Percentiles rank a stretch among this genome's conserved stretches.
Conservation (phyloP, 2,113 vertebrate genomes). For the Burhinus bistriatus region DNA sequence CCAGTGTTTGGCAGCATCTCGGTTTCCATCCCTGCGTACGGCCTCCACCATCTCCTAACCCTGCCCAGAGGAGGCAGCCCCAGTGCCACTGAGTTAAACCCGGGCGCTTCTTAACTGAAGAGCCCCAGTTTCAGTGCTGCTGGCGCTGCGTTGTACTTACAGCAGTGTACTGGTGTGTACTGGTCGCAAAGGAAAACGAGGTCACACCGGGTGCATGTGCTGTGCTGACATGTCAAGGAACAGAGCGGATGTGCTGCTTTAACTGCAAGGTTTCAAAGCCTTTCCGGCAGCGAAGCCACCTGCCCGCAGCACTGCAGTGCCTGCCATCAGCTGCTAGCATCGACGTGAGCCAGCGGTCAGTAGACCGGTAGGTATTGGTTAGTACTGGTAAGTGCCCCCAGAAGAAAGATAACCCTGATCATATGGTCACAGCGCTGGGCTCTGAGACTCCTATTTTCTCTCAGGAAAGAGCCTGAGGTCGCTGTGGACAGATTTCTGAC, state of each 20-base stretch:
- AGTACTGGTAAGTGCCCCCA: background rate
- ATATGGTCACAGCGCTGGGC: background rate
- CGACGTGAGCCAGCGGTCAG: background rate
- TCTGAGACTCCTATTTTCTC: background rate
- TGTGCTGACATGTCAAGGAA: background rate
- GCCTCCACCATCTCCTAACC: background rate
- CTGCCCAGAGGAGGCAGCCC: background rate
- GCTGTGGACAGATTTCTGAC: background rate
- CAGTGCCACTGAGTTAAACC: background rate
- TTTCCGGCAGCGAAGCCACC: background rate
- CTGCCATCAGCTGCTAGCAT: background rate
- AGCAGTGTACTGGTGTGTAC: accelerated
- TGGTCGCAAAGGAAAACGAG: background rate
- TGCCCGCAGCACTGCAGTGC: background rate
- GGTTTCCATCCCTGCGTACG: background rate
- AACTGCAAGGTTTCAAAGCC: background rate
- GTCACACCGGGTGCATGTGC: accelerated
- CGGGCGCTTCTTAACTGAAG: background rate
- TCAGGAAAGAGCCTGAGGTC: background rate
- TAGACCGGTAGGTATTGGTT: accelerated
- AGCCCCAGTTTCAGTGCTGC: background rate
- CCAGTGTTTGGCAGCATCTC: background rate
- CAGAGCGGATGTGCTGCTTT: background rate
- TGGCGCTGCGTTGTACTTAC: background rate
- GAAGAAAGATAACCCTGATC: background rate